Evolutionary conservation across 2,113 vertebrate genomes (phyloP).

Genomic region (Bolborhynchus lineola): DNA sequence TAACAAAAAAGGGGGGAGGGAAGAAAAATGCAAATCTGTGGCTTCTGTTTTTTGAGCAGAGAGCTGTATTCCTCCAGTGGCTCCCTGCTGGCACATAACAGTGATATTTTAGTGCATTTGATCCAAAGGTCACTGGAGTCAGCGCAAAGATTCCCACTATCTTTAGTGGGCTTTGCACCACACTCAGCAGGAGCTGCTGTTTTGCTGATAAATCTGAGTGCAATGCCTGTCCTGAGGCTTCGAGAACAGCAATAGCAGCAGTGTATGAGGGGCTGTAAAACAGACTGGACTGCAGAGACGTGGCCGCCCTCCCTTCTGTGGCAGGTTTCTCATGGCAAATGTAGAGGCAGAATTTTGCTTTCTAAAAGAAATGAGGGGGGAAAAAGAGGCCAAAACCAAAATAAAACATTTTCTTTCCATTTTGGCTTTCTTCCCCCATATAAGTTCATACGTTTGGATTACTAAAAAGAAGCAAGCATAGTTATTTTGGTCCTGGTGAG

Average conservation of each 20-base stretch:
- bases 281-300: neutral
- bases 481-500: neutral
- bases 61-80: neutral
- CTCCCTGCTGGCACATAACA: neutral
- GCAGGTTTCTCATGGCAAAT: neutral
- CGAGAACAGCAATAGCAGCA: neutral
- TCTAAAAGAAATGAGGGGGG: neutral
- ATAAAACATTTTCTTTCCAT: fast-evolving
- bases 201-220: neutral
- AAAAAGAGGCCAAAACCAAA: neutral
- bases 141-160: neutral
- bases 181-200: neutral
- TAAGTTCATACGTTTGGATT: neutral
- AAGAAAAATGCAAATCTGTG: neutral
- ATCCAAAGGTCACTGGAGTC: neutral
- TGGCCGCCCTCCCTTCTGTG: neutral
- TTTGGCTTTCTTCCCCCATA: neutral
- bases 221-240: neutral
- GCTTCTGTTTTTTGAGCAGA: neutral
- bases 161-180: neutral
- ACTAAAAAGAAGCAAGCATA: neutral
- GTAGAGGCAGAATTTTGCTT: neutral
- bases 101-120: neutral
- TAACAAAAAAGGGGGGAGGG: neutral
- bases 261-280: neutral